Evolutionary conservation across 1,140 invertebrate species (phyloP).

Genomic region (Gyrodactylus bullatarudis): DNA sequence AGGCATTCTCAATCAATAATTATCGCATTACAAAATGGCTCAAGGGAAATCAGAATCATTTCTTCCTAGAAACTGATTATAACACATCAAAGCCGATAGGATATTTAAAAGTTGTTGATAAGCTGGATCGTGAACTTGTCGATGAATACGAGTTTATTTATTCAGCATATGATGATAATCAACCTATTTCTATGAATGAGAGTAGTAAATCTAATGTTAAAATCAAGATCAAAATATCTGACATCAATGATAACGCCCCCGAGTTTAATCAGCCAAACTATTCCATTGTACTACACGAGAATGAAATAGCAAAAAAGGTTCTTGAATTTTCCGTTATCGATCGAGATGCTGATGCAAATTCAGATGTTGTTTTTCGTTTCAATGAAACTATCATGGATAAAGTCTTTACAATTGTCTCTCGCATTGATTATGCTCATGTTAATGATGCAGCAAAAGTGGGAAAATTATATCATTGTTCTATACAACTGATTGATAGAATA

Average conservation of each 20-base stretch:
- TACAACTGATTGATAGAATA: not conserved
- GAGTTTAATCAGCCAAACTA: not conserved
- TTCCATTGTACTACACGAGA: not conserved
- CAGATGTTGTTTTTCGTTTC: not conserved
- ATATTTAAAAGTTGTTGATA: not conserved
- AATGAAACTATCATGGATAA: not conserved
- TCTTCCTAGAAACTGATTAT: not conserved
- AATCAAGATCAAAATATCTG: not conserved
- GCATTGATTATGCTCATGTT: not conserved
- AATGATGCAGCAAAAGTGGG: not conserved
- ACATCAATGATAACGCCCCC: not conserved
- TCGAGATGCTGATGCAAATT: not conserved
- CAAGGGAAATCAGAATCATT: not conserved
- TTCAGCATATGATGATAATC: not conserved
- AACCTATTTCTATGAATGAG: not conserved
- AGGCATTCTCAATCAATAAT: not conserved
- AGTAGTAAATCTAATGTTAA: not conserved
- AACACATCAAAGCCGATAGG: no score
- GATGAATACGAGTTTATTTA: not conserved
- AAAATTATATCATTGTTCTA: not conserved
- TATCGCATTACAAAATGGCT: not conserved
- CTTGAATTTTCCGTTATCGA: not conserved
- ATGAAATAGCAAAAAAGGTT: not conserved
- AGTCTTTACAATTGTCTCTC: not conserved
- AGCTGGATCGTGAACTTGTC: not conserved